Base-by-base conservation (phyloP, 1,140 invertebrate species). In the Odontomachus brunneus region DNA sequence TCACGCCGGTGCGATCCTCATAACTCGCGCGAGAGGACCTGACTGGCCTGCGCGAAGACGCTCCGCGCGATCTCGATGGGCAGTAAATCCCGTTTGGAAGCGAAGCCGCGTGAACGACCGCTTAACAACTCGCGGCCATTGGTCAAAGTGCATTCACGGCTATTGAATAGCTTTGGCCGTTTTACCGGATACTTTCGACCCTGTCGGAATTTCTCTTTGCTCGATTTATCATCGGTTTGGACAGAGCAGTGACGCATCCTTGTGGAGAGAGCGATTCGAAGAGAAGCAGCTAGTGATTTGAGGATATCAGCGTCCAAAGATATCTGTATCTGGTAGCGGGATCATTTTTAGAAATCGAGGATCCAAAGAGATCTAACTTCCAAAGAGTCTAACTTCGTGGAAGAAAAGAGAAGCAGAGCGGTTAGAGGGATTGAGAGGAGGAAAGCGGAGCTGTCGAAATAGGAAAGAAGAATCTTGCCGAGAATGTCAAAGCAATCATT, bases 61-160 rank as follows among this genome's bases (percentile, higher is more conserved):
- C 49, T 73, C 51, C 38, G 57, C 59, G 29, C 48, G 62, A 33
- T 2, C 3, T 49, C 57, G 33, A 84, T 49, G 24, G 19, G 26
- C 26, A n/a, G 38, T 53, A 57, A 84, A 78, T 78, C 59, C 65
- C 48, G 69, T 76, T 63, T 33, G 51, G 48, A 63, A 44, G 38
- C 29, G 33, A 5, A 33, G 33, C 29, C 22, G 72, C 19, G 33
- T 51, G 26, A 86, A 82, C 26, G 67, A 48, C 24, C 75, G 72
- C 63, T 85, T 82, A 82, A 84, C 38, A 66, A 63, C 49, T 78
- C 33, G 29, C 7, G 29, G 19, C 22, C 55, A 65, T 76, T 65
- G 73, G 29, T 55, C 74, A 67, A 67, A 67, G 74, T 57, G 72
- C 62, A 55, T 78, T 78, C 63, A 57, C 62, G 33, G 62, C 63